Conservation (phyloP, 92 coral and sea anemone genomes). For the Pocillopora grandis region DNA sequence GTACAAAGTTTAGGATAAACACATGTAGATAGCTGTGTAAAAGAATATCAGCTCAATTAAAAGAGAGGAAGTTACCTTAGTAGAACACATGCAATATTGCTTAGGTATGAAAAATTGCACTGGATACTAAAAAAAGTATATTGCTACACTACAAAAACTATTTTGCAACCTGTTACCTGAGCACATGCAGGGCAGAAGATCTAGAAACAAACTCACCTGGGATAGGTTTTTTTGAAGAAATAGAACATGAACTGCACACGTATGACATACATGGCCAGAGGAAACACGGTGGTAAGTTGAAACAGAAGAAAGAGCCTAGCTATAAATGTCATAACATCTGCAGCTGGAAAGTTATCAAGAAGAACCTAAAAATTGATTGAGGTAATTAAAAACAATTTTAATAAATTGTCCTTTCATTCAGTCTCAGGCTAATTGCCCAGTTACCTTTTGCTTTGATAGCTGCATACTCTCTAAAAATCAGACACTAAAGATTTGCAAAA, state of each 20-base stretch:
- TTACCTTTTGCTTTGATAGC: no score
- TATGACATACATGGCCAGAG: constrained; percentile 81
- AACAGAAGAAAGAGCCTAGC: constrained; percentile 90
- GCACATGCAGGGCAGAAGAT: neutral
- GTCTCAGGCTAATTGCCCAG: no score
- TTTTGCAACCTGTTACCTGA: no score
- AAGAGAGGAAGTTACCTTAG: neutral
- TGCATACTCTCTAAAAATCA: no score
- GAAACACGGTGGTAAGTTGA: constrained; percentile 88
- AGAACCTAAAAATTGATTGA: constrained; percentile 57
- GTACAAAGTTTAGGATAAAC: constrained; percentile 64
- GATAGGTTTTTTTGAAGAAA: constrained; percentile 84
- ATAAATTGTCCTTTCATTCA: no score
- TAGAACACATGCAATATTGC: neutral
- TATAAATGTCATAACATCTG: constrained; percentile 91
- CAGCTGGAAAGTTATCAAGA: constrained; percentile 83
- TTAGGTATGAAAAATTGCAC: no score
- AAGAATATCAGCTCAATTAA: neutral
- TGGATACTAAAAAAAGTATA: no score
- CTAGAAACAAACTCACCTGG: constrained; percentile 65
- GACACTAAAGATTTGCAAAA: no score
- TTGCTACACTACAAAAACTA: neutral
- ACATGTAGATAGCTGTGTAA: constrained; percentile 72
- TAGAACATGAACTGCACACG: constrained; percentile 91
- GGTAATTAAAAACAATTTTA: no score